Conservation (phyloP, 2,888 invertebrate species). For the Loripinus fragilis region DNA sequence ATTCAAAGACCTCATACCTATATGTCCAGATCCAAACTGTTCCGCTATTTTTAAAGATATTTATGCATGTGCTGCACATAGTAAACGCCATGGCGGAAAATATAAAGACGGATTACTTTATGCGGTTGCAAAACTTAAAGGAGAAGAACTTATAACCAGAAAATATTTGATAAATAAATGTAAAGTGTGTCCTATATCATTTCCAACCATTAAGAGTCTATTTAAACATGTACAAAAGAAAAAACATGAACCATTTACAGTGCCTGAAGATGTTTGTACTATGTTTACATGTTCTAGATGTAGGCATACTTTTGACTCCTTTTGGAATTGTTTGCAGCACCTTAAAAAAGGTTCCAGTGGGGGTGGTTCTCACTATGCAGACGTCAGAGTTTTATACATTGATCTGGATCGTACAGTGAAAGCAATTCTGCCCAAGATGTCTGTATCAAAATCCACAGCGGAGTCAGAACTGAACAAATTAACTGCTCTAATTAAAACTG, state of each 20-base stretch:
- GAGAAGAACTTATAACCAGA: background rate
- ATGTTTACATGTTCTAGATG: background rate
- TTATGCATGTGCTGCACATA: constrained; percentile 19
- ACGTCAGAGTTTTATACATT: background rate
- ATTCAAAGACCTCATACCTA: background rate
- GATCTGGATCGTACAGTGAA: background rate
- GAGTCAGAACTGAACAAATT: background rate
- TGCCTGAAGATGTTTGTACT: background rate
- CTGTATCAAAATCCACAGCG: background rate
- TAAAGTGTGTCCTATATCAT: background rate
- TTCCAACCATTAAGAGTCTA: background rate
- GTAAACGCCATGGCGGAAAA: background rate
- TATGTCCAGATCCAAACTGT: constrained; percentile 7
- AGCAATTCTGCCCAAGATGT: background rate
- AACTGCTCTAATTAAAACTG: background rate
- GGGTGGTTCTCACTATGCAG: background rate
- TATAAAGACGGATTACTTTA: background rate
- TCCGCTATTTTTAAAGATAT: background rate
- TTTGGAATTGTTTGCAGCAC: background rate
- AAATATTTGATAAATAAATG: background rate
- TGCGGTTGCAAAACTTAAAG: constrained; percentile 23
- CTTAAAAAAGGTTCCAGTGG: background rate
- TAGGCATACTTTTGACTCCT: background rate
- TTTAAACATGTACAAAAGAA: background rate
- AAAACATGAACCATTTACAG: background rate